Conservation (phyloP, 2,113 vertebrate species). For the Hemichromis elongatus region DNA sequence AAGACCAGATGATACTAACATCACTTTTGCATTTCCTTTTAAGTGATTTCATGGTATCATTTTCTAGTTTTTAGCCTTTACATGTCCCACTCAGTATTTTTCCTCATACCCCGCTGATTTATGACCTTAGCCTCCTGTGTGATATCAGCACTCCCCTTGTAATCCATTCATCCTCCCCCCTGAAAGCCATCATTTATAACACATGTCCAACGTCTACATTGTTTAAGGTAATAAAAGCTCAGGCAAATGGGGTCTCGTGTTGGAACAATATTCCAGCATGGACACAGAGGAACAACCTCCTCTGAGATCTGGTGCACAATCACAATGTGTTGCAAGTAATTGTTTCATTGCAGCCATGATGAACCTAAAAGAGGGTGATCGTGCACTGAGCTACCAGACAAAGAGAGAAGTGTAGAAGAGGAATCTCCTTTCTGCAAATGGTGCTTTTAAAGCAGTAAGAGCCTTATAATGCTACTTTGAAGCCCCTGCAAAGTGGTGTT, state of each 20-base stretch:
- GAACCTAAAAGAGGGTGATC: not conserved
- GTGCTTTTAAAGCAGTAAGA: constrained; percentile 17
- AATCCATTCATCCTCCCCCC: constrained; percentile 23
- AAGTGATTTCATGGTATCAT: not conserved
- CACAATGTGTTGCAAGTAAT: not conserved
- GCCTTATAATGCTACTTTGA: not conserved
- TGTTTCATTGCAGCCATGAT: not conserved
- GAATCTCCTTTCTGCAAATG: not conserved
- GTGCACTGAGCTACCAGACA: too few species aligned
- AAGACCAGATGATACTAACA: not conserved
- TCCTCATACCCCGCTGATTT: constrained; percentile 15
- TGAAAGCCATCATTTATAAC: constrained; percentile 31
- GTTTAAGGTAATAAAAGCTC: constrained; percentile 15
- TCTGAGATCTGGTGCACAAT: not conserved
- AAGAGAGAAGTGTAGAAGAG: not conserved
- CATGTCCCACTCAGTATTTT: not conserved
- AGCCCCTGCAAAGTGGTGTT: constrained; percentile 2
- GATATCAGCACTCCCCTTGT: constrained; percentile 5
- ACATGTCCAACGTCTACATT: not conserved
- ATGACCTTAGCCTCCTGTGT: constrained; percentile 10
- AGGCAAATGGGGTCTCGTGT: not conserved
- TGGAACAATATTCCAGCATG: not conserved
- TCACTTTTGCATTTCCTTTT: not conserved
- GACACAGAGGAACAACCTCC: not conserved
- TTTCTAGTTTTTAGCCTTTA: not conserved